A percentile compares a stretch with the other conserved stretches of the same genome.
These are phyloP conservation scores for Macrotus californicus DNA, from an alignment of 2,113 vertebrate species.

Conservation along the genomic window DNA sequence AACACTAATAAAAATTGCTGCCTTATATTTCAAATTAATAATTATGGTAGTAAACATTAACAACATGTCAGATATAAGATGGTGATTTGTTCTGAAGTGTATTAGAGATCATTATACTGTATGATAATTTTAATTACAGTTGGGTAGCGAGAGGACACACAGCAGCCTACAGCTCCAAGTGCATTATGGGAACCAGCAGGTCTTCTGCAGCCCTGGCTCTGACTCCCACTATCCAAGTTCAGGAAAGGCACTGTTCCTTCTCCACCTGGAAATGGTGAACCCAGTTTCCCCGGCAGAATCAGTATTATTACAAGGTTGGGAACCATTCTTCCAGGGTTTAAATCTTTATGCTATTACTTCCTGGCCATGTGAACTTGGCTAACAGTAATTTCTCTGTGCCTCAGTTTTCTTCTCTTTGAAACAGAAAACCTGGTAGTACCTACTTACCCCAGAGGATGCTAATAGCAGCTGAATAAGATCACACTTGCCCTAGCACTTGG, in stretches of 20 bases:
- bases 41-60: slow-evolving; percentile 84
- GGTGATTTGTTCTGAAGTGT: slow-evolving; percentile 81
- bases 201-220: not conserved
- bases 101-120: slow-evolving; percentile 83
- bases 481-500: not conserved
- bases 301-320: not conserved
- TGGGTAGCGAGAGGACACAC: slow-evolving; percentile 28
- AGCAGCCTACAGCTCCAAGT: slow-evolving; percentile 11
- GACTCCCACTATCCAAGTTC: not conserved
- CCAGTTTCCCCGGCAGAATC: not conserved
- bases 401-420: slow-evolving; percentile 29
- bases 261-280: not conserved
- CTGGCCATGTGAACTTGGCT: not conserved
- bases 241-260: not conserved
- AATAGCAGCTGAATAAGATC: not conserved
- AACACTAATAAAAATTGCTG: slow-evolving; percentile 82
- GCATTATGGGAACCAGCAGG: slow-evolving; percentile 26
- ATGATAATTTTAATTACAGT: slow-evolving; percentile 82
- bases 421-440: not conserved
- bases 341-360: not conserved
- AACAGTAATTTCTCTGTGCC: not conserved
- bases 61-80: slow-evolving; percentile 82
- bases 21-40: slow-evolving; percentile 83
- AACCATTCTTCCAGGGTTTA: not conserved
- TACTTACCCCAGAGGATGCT: not conserved